Evolutionary conservation across 2,113 vertebrate genomes (phyloP).

Genomic region (Myotis lucifugus): DNA sequence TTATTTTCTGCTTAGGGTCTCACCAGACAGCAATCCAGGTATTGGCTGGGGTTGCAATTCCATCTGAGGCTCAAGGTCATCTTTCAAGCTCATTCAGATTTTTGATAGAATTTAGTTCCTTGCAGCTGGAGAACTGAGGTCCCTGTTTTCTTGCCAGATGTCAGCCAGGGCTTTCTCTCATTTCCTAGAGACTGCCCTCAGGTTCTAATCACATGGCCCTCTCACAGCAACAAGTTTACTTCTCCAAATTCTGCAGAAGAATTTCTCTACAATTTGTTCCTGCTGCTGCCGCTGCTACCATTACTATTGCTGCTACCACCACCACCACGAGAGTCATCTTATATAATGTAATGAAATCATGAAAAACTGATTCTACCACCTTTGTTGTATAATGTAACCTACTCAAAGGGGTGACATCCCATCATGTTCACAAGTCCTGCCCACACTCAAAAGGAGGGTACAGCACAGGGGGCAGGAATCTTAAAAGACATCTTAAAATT

Average conservation of each 20-base stretch:
- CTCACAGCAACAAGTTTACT: neutral
- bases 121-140: neutral
- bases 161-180: neutral
- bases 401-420: neutral
- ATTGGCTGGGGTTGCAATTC: neutral
- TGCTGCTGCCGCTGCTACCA: neutral
- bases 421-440: neutral
- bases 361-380: neutral
- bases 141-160: neutral
- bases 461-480: neutral
- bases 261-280: neutral
- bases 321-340: neutral
- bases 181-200: neutral
- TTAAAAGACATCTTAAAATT: neutral
- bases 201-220: neutral
- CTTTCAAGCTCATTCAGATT: neutral
- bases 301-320: neutral
- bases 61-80: neutral
- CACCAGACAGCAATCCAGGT: neutral
- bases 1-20: neutral
- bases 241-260: constrained; percentile 19
- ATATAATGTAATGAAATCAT: neutral
- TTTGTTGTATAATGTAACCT: neutral
- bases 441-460: neutral
- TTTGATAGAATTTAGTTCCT: constrained; percentile 5